A percentile compares a stretch with the other conserved stretches of the same genome.
phyloP scores from a whole-genome alignment of 2,888 invertebrate species.

The Chaetogeoica ovagalla region DNA sequence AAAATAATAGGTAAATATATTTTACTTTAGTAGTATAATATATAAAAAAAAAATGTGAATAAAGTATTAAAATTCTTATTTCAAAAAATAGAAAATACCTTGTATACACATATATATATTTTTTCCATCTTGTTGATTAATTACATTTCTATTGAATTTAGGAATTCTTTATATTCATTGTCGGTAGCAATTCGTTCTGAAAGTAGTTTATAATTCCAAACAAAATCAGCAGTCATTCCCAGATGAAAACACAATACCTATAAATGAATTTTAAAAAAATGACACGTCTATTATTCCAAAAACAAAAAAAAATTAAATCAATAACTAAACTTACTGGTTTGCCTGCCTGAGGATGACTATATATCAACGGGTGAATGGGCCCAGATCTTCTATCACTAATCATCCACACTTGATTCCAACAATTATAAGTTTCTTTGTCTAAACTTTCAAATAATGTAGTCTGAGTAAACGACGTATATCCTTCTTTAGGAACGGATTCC shows the following conservation, averaged over 20 bases:
- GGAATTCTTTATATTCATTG: constrained; percentile 56
- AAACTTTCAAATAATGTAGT: constrained; percentile 57
- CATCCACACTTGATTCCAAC: constrained; percentile 58
- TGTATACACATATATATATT: constrained; percentile 56
- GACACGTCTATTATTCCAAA: no score
- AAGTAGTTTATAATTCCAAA: no score
- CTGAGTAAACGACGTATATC: constrained; percentile 57
- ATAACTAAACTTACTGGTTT: no score
- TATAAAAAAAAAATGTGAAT: no score
- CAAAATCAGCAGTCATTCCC: constrained; percentile 57
- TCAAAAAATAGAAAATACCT: constrained; percentile 54
- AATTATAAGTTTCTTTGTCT: constrained; percentile 55
- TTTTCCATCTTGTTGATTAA: constrained; percentile 56
- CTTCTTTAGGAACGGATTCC: no score
- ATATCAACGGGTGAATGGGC: constrained; percentile 57
- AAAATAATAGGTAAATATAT: no score
- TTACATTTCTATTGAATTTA: no score
- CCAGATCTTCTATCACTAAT: constrained; percentile 57
- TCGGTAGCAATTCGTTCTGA: constrained; percentile 55
- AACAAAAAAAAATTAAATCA: not conserved
- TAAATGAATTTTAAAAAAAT: constrained; percentile 18
- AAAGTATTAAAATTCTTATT: no score
- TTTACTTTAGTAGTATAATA: no score
- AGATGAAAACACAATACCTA: constrained; percentile 58
- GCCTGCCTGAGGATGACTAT: no score